These are phyloP conservation scores for Dasyprocta punctata DNA, from an alignment of 2,113 vertebrate genomes.

Conservation along the genomic window DNA sequence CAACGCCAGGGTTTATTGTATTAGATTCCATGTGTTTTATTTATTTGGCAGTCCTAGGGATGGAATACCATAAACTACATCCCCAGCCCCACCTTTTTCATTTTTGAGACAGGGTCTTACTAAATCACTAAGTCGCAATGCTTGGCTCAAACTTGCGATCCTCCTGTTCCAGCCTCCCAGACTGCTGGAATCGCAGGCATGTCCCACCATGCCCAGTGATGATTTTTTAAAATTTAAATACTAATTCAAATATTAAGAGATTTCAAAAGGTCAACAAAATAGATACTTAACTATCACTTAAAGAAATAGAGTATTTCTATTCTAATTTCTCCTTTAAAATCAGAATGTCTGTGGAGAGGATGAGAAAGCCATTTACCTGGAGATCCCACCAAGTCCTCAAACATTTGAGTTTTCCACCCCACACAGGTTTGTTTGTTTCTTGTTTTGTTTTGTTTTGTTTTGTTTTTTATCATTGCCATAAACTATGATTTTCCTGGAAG, in stretches of 20 bases:
- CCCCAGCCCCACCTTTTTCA: background rate
- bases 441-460: too few relatives aligned
- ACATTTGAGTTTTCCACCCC: background rate
- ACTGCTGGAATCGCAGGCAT: background rate
- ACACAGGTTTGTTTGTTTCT: too few relatives aligned
- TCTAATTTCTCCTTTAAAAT: constrained; percentile 27
- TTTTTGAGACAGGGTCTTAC: background rate
- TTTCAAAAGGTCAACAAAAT: background rate
- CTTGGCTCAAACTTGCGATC: background rate
- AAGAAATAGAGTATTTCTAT: background rate
- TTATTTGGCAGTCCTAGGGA: background rate
- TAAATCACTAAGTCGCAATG: background rate
- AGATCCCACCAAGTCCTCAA: background rate
- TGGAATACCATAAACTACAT: background rate
- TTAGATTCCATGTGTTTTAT: background rate
- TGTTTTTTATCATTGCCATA: background rate
- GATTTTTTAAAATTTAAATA: constrained; percentile 2
- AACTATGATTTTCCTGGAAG: background rate
- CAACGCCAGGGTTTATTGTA: background rate
- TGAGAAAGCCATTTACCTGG: background rate
- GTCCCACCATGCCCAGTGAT: background rate
- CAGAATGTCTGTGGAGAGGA: background rate
- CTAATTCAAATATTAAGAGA: background rate
- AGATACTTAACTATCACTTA: background rate
- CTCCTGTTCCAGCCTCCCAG: background rate